Evolutionary conservation across 2,888 invertebrate genomes (phyloP).

Genomic region (Cloeon dipterum): DNA sequence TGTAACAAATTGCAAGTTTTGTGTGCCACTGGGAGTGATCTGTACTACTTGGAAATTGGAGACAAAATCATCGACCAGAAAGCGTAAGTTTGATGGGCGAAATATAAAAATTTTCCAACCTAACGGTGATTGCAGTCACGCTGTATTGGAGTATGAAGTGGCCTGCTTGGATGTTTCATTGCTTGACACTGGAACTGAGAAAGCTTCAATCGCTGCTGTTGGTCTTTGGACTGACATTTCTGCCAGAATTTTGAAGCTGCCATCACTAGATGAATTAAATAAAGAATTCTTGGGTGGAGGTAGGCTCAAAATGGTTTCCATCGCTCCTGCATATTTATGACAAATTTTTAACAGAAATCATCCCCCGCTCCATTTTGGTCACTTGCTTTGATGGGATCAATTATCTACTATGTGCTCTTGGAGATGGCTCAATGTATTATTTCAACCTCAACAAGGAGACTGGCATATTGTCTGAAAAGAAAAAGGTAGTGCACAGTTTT

Average conservation of each 20-base stretch:
- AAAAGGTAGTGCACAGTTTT: constrained; percentile 33
- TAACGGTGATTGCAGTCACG: constrained; percentile 26
- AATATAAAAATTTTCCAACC: background rate
- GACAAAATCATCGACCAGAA: constrained; percentile 36
- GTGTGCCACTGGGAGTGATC: constrained; percentile 65
- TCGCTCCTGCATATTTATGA: background rate
- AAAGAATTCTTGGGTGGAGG: constrained; percentile 75
- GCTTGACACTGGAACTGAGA: constrained; percentile 31
- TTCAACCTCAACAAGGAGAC: constrained; percentile 58
- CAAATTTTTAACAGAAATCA: constrained; percentile 46
- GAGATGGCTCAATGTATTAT: constrained; percentile 95
- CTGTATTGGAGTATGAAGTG: constrained; percentile 75
- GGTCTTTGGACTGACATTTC: constrained; percentile 97
- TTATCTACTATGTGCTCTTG: constrained; percentile 77
- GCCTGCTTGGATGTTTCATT: constrained; percentile 90
- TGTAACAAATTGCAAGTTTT: constrained; percentile 55
- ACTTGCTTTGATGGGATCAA: constrained; percentile 81
- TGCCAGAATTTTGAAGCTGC: constrained; percentile 61
- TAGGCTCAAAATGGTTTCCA: constrained; percentile 17
- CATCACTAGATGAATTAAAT: constrained; percentile 55
- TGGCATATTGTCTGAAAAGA: constrained; percentile 63
- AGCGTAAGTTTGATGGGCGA: constrained; percentile 17
- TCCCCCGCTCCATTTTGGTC: constrained; percentile 87
- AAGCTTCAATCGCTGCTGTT: constrained; percentile 60
- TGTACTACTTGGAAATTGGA: constrained; percentile 59